A percentile compares a stretch with the other conserved stretches of the same genome.
Conservation (phyloP, 1,140 invertebrate species). For the Cotesia typhae region DNA sequence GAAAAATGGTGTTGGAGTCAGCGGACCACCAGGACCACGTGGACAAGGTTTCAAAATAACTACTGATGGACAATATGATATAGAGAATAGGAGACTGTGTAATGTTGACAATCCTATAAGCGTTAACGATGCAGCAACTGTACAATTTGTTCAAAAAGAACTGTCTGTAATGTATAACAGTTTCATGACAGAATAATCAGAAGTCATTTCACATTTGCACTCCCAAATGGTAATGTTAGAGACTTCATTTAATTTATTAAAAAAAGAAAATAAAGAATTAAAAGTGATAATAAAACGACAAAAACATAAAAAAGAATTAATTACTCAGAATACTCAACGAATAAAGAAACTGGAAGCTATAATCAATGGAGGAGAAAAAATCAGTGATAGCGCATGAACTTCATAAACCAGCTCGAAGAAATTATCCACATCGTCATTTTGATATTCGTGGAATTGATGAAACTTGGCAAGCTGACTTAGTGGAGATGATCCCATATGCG, state of each 20-base stretch:
- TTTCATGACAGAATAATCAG: neutral
- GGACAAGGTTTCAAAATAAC: slow-evolving; percentile 33
- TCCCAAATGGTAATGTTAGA: neutral
- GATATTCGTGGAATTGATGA: too few relatives aligned
- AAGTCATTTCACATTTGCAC: slow-evolving; percentile 11
- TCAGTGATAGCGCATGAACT: neutral
- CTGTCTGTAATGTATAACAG: neutral
- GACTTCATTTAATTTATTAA: neutral
- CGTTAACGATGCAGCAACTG: neutral
- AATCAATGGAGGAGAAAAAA: neutral
- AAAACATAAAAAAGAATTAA: too few relatives aligned
- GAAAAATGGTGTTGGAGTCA: neutral
- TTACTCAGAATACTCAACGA: neutral
- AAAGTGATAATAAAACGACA: too few relatives aligned
- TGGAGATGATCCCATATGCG: slow-evolving; percentile 19
- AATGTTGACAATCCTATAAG: slow-evolving; percentile 14
- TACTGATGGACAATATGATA: slow-evolving; percentile 28
- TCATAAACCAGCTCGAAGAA: too few relatives aligned
- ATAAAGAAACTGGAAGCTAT: neutral
- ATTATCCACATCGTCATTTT: too few relatives aligned
- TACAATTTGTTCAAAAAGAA: neutral
- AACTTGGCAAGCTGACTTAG: slow-evolving; percentile 10
- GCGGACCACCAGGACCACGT: slow-evolving; percentile 20
- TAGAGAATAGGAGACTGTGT: slow-evolving; percentile 30
- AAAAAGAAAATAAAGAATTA: too few relatives aligned